Base-by-base conservation (phyloP, 2,888 invertebrate genomes). In the Tetrapedia diversipes region DNA sequence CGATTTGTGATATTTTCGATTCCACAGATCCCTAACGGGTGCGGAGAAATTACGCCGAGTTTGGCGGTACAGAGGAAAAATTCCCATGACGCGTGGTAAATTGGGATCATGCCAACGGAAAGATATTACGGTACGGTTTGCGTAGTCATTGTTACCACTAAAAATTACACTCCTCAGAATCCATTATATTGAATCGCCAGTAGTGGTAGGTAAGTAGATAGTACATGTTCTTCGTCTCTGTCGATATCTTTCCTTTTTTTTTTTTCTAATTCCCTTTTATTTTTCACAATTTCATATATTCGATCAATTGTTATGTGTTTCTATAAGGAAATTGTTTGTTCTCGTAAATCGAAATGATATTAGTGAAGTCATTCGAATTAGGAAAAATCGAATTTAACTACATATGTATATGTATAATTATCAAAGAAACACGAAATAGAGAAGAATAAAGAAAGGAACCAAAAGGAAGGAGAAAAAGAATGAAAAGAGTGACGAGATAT, bases 141-240 rank as follows among this genome's bases (percentile, higher is more conserved):
- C 77, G 83, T 81, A 81, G 84, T 86, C 75, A 86, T 88, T 86
- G 86, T 88, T 84, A 73, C 80, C 82, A 64, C 75, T 73, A 79
- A 82, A 89, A 89, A 89, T 89, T 88, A 87, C 82, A 85, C 84
- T 84, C 80, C 81, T 86, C 79, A 83, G 85, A 87, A 86, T 87
- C 80, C 86, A 85, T 87, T 86, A 86, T 88, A 84, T 68, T 80
- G 77, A 77, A 82, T 85, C 74, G 73, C 73, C 56, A 69, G 66
- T 64, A 69, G 64, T 47, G n/a, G n/a, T n/a, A n/a, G n/a, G n/a
- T n/a, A n/a, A n/a, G n/a, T n/a, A n/a, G n/a, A n/a, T n/a, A n/a
- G 54, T 59, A 39, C 61, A 67, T 73, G 69, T 82, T 84, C 71
- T 70, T 67, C 56, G 34, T 51, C 70, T 11, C 54, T 59, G 27